phyloP scores from a whole-genome alignment of 2,797 vertebrate genomes.

The Sebastes trivittatus region DNA sequence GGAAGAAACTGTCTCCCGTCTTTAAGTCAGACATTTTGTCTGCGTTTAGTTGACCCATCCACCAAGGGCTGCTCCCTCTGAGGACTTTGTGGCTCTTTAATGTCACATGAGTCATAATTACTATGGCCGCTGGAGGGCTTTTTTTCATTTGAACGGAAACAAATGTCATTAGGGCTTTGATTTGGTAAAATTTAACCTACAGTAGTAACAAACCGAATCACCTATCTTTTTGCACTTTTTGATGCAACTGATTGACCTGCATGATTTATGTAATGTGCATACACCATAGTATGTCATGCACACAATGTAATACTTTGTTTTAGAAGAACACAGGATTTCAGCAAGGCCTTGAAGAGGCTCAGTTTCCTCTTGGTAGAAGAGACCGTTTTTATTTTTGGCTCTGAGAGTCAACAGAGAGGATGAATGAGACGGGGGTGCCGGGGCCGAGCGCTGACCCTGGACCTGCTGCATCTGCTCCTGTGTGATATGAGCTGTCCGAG shows the following conservation, averaged over 20 bases:
- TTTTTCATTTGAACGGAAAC: not conserved
- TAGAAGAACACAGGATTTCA: not conserved
- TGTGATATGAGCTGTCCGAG: slow-evolving; percentile 60
- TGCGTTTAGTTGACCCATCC: not conserved
- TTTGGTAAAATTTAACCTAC: not conserved
- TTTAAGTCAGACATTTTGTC: too few species aligned
- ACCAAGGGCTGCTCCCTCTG: not conserved
- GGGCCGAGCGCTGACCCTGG: slow-evolving; percentile 32
- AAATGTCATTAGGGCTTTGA: not conserved
- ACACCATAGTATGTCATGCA: not conserved
- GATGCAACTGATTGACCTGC: not conserved
- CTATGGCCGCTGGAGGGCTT: not conserved
- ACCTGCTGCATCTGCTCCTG: slow-evolving; percentile 47
- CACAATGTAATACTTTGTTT: not conserved
- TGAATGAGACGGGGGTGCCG: slow-evolving; percentile 12
- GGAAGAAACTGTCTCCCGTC: too few species aligned
- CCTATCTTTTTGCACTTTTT: not conserved
- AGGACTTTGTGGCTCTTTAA: not conserved
- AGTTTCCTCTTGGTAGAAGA: slow-evolving; percentile 3
- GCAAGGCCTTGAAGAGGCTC: slow-evolving; percentile 4
- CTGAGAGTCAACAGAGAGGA: slow-evolving; percentile 5
- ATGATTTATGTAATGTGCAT: not conserved
- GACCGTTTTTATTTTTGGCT: slow-evolving; percentile 27
- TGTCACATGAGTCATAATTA: not conserved
- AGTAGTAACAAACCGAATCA: not conserved